Evolutionary conservation across 2,797 vertebrate genomes (phyloP).

Genomic region (Acanthopagrus latus): DNA sequence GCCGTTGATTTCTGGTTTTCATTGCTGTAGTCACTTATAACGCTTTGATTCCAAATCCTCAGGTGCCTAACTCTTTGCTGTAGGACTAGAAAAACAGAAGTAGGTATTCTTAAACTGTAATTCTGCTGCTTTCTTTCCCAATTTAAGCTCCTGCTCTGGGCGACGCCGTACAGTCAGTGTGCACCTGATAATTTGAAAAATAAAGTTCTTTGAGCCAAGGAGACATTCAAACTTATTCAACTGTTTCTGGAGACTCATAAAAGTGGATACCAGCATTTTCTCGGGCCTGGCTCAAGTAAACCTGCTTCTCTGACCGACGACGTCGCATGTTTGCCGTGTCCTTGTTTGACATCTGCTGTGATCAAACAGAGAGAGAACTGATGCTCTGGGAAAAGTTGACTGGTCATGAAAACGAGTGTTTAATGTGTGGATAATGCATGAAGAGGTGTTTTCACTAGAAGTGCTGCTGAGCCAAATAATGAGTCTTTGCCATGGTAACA

Average conservation of each 20-base stretch:
- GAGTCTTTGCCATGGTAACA: constrained; percentile 66
- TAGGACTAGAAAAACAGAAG: background rate
- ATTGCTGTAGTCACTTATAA: constrained; percentile 30
- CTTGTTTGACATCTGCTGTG: background rate
- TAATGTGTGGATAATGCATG: constrained; percentile 13
- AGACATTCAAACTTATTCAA: constrained; percentile 12
- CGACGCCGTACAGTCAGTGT: background rate
- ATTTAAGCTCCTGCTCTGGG: constrained; percentile 13
- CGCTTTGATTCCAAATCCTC: constrained; percentile 17
- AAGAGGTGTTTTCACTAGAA: constrained; percentile 15
- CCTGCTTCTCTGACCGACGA: background rate
- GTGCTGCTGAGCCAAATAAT: constrained; percentile 33
- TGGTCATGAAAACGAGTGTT: constrained; percentile 2
- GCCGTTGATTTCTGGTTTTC: constrained; percentile 43
- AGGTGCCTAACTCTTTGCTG: background rate
- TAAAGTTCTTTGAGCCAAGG: background rate
- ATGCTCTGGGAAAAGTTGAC: background rate
- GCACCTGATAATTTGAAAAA: background rate
- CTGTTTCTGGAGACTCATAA: background rate
- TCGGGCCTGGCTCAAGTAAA: background rate
- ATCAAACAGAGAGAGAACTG: background rate
- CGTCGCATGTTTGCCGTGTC: background rate
- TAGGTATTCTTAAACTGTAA: background rate
- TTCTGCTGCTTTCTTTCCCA: constrained; percentile 3
- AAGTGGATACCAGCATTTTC: constrained; percentile 8